Base-by-base conservation (phyloP, 2,113 vertebrate species). In the Scolopax mira region DNA sequence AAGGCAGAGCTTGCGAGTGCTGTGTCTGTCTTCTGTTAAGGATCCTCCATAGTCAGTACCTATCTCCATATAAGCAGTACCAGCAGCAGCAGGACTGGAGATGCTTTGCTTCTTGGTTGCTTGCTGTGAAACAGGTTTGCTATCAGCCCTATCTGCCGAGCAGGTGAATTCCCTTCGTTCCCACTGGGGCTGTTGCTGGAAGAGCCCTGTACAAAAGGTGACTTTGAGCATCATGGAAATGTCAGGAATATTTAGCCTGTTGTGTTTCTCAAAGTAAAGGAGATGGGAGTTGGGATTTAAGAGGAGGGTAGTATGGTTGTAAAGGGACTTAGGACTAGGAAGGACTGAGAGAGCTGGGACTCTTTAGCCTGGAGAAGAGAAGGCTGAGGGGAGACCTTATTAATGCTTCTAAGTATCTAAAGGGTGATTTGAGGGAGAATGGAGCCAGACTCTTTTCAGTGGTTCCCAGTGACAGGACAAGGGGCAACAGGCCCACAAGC, bases 91-190 rank as follows among this genome's bases (percentile, higher is more conserved):
- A 88, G 90, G 69, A 19, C 57, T 48, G 35, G 15, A 57, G 79
- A 7, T 0, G 1, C 13, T 92, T 73, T 80, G 35, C 52, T 52
- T n/a, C 60, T 44, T 2, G 3, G 30, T 52, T 80, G 8, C 54
- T 88, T 71, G 51, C 85, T 90, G 85, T 51, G 85, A 44, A 27
- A n/a, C 65, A 80, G 65, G 48, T 85, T 88, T 90, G 69, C 70
- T 69, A 1, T 33, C 24, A 37, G 42, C 21, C 2, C 0, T 51
- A 58, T 48, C 62, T 62, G 49, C 52, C 74, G 41, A 19, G 51
- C 46, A 66, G 67, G 46, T 48, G 48, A 67, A 60, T 27, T 74
- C 55, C 39, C 67, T 75, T 42, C 7, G 2, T 28, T 74, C 41
- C 90, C 83, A 48, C 57, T 1, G 5, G 55, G 69, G 42, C 65